A percentile compares a stretch with the other conserved stretches of the same genome.
Evolutionary conservation across 2,113 vertebrate genomes (phyloP).

Genomic region (Macaca nemestrina): DNA sequence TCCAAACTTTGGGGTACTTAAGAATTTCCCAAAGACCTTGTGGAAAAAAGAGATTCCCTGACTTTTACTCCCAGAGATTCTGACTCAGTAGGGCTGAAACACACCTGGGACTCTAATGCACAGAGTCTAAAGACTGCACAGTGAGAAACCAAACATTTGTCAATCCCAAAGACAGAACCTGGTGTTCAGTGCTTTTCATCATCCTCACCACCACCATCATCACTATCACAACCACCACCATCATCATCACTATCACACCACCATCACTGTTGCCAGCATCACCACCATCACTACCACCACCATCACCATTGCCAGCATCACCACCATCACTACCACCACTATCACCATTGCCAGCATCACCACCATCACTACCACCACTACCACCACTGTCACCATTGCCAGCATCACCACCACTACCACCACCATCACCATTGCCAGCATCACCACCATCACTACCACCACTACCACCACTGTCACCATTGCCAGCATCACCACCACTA

Average conservation of each 20-base stretch:
- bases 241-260: background rate
- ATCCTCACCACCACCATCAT: background rate
- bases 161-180: background rate
- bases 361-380: background rate
- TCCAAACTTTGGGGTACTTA: background rate
- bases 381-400: too few species aligned
- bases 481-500: accelerated
- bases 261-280: background rate
- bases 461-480: background rate
- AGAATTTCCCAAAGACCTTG: background rate
- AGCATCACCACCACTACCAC: background rate
- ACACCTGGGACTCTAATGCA: background rate
- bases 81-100: background rate
- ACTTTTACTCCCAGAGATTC: background rate
- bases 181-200: background rate
- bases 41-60: background rate
- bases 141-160: background rate
- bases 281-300: background rate
- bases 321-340: too few species aligned
- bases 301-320: too few species aligned
- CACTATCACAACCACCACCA: background rate
- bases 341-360: background rate
- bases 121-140: background rate
- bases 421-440: accelerated
- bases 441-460: background rate